These are phyloP conservation scores for Griposia aprilina DNA, from an alignment of 2,888 invertebrate genomes.

Conservation along the genomic window DNA sequence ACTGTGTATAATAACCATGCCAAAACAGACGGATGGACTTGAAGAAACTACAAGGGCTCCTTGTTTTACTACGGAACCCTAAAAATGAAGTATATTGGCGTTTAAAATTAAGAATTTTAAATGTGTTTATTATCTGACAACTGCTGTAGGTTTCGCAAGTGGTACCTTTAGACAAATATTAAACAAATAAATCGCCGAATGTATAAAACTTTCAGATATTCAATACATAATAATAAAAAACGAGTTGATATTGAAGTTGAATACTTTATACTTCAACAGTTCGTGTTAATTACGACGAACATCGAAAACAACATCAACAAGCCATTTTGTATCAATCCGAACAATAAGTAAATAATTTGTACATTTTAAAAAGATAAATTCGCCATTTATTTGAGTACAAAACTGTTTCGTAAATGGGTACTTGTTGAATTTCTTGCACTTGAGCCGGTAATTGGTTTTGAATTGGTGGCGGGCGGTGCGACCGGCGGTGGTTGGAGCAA, in stretches of 20 bases:
- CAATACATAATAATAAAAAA: constrained; percentile 11
- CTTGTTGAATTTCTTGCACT: constrained; percentile 74
- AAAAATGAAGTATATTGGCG: background rate
- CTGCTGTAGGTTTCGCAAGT: background rate
- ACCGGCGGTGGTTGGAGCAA: constrained; percentile 68
- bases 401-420: constrained; percentile 66
- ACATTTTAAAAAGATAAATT: constrained; percentile 25
- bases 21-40: too few species aligned
- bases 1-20: too few species aligned
- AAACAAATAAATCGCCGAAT: background rate
- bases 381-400: constrained; percentile 44
- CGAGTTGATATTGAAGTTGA: background rate
- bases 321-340: background rate
- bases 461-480: constrained; percentile 72
- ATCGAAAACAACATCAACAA: constrained; percentile 8
- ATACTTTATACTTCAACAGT: constrained; percentile 11
- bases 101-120: constrained; percentile 13
- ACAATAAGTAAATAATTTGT: constrained; percentile 23
- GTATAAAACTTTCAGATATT: background rate
- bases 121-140: background rate
- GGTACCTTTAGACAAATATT: background rate
- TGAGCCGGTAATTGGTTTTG: constrained; percentile 81
- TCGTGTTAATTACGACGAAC: background rate
- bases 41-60: too few species aligned
- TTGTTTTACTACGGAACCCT: background rate